phyloP scores from a whole-genome alignment of 2,113 vertebrate genomes.

The Dromiciops gliroides region DNA sequence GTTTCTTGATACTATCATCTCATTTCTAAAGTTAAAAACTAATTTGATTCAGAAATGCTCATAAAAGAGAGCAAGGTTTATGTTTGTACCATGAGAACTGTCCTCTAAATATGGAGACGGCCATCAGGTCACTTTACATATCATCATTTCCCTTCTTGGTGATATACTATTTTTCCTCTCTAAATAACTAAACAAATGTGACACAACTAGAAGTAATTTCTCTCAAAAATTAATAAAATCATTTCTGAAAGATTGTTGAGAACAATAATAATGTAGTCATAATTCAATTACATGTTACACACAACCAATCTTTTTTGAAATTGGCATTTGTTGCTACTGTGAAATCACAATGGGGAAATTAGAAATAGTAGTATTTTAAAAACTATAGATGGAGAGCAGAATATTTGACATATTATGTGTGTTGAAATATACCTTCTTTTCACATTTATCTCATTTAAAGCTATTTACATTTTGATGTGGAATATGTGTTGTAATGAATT shows the following conservation, averaged over 20 bases:
- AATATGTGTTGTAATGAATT: background rate
- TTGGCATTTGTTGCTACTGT: background rate
- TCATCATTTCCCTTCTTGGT: background rate
- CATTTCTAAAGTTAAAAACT: background rate
- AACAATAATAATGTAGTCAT: background rate
- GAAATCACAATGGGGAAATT: background rate
- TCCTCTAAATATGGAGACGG: background rate
- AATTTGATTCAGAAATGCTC: background rate
- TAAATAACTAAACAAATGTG: background rate
- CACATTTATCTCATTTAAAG: background rate
- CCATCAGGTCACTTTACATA: background rate
- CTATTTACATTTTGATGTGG: background rate
- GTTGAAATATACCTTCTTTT: background rate
- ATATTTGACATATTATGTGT: background rate
- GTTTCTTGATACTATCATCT: background rate
- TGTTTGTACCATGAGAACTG: background rate
- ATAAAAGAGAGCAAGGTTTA: background rate
- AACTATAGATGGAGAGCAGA: background rate
- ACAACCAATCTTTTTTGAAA: background rate
- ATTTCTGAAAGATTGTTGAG: background rate
- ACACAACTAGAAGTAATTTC: background rate
- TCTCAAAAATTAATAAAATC: background rate
- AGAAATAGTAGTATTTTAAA: background rate
- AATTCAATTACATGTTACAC: background rate
- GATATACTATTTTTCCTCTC: background rate